Percentiles rank a stretch among this genome's conserved stretches.
These are phyloP conservation scores for Resseliella maxima DNA, from an alignment of 2,888 invertebrate species.

Conservation along the genomic window DNA sequence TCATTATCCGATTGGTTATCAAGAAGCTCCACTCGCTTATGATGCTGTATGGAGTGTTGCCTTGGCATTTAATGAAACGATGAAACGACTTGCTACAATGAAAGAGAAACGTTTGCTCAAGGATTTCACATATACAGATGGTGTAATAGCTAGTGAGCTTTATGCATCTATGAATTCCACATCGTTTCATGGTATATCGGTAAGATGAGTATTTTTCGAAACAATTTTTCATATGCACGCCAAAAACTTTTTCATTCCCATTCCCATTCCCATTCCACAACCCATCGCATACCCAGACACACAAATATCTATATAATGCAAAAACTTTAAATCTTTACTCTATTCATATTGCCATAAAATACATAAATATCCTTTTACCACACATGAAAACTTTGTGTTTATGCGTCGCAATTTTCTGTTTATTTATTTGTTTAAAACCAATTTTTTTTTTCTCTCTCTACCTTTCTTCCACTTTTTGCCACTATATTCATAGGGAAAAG, in stretches of 20 bases:
- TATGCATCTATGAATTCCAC: constrained; percentile 99
- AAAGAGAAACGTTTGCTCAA: constrained; percentile 81
- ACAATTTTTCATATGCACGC: constrained; percentile 60
- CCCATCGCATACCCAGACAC: no score
- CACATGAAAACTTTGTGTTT: background rate
- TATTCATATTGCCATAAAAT: background rate
- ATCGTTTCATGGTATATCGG: constrained; percentile 96
- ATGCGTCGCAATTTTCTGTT: background rate
- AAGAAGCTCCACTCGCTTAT: constrained; percentile 98
- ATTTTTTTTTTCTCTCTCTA: background rate
- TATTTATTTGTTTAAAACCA: background rate
- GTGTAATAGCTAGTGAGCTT: constrained; percentile 93
- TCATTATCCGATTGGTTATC: constrained; percentile 92
- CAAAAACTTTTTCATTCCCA: background rate
- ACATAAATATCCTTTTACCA: background rate
- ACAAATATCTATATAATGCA: no score
- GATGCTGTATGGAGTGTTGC: constrained; percentile 99
- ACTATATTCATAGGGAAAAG: constrained; percentile 81
- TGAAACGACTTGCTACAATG: constrained; percentile 81
- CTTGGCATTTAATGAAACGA: constrained; percentile 96
- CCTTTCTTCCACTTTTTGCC: no score
- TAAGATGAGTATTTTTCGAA: constrained; percentile 69
- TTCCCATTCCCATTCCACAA: no score
- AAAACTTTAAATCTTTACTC: background rate
- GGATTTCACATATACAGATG: constrained; percentile 96